Conservation (phyloP, 1,140 invertebrate species). For the Probaryconus sp. region DNA sequence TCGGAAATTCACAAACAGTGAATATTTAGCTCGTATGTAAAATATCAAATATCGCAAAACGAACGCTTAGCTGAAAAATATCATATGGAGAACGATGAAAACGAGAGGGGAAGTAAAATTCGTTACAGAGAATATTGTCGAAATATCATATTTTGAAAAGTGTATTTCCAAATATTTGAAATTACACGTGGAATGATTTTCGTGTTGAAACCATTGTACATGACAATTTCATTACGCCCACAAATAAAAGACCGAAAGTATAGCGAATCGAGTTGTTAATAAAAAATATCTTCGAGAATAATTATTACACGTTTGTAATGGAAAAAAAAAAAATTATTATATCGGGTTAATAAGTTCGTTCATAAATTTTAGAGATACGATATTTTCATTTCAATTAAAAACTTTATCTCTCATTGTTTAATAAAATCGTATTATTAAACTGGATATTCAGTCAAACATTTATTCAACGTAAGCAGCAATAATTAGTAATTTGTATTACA, state of each 20-base stretch:
- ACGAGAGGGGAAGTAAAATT: constrained; percentile 25
- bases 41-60: constrained; percentile 39
- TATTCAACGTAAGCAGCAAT: no score
- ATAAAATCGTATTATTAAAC: no score
- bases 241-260: neutral
- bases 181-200: constrained; percentile 16
- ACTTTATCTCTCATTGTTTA: no score
- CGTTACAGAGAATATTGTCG: neutral
- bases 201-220: constrained; percentile 4
- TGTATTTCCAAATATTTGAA: constrained; percentile 16
- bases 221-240: constrained; percentile 20
- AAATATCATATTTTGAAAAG: constrained; percentile 23
- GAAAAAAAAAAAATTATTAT: no score
- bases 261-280: neutral
- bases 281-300: neutral
- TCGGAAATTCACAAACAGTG: constrained; percentile 29
- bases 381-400: no score
- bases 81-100: constrained; percentile 1
- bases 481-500: no score
- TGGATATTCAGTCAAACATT: no score
- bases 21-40: constrained; percentile 33
- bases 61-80: constrained; percentile 14
- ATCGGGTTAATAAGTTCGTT: no score
- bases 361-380: no score
- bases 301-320: neutral